Percentiles rank a stretch among this genome's conserved stretches.
These are phyloP conservation scores for Trichonephila inaurata DNA, from an alignment of 1,140 invertebrate species.

Conservation along the genomic window DNA sequence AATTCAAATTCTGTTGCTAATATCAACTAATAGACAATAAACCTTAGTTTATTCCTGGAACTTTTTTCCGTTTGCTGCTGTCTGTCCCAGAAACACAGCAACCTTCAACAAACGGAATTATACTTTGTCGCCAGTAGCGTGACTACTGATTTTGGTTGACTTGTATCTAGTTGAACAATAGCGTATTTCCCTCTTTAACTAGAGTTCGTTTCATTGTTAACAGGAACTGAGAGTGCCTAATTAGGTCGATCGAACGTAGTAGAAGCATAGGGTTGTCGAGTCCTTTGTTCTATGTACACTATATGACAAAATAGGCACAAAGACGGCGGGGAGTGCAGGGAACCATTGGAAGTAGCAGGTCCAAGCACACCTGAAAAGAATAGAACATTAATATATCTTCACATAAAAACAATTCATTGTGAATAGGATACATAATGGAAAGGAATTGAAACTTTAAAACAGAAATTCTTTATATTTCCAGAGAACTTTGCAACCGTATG, in stretches of 20 bases:
- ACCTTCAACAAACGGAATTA: not conserved
- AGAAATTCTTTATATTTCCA: too few relatives aligned
- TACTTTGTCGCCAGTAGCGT: not conserved
- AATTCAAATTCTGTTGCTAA: not conserved
- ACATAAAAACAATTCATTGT: not conserved
- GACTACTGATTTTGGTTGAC: not conserved
- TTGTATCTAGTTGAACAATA: not conserved
- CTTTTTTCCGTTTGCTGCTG: conserved; percentile 8
- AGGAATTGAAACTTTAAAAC: too few relatives aligned
- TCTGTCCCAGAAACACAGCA: not conserved
- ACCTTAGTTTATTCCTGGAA: conserved; percentile 15
- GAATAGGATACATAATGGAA: not conserved
- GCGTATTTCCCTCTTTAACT: not conserved
- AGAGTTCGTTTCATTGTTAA: conserved; percentile 8
- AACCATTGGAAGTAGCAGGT: conserved; percentile 58
- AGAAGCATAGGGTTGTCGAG: conserved; percentile 24
- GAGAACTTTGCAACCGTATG: too few relatives aligned
- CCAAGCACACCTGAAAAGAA: conserved; percentile 61
- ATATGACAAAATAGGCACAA: conserved; percentile 61
- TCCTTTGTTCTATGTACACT: conserved; percentile 63
- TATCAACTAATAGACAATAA: conserved; percentile 23
- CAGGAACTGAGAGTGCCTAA: conserved; percentile 69
- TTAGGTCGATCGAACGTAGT: conserved; percentile 14
- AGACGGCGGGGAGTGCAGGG: conserved; percentile 56
- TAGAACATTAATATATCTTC: not conserved